These are phyloP conservation scores for Salvelinus sp. DNA, from an alignment of 2,113 vertebrate species.

Conservation along the genomic window DNA sequence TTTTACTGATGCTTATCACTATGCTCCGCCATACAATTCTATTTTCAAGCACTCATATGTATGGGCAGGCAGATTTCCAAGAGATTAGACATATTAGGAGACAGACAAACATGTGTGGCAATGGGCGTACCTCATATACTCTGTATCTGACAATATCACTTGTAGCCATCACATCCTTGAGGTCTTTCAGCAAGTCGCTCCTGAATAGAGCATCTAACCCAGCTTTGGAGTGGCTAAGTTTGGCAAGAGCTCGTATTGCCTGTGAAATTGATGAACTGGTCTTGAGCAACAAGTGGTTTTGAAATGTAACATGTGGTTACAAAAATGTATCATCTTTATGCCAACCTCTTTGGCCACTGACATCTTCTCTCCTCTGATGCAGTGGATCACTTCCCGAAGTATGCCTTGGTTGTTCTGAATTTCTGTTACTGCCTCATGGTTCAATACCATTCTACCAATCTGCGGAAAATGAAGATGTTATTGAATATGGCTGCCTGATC, in stretches of 20 bases:
- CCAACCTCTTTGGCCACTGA: slow-evolving; percentile 88
- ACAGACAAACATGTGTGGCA: not conserved
- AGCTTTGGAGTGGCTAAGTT: slow-evolving; percentile 77
- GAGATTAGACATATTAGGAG: not conserved
- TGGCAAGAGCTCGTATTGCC: slow-evolving; percentile 85
- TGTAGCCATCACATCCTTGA: slow-evolving; percentile 86
- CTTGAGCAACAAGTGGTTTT: not conserved
- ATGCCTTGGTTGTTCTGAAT: slow-evolving; percentile 81
- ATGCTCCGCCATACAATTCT: too few relatives aligned
- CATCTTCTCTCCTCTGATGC: slow-evolving; percentile 87
- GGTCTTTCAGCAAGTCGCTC: slow-evolving; percentile 78
- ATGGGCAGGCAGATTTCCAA: too few relatives aligned
- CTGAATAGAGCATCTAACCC: slow-evolving; percentile 87
- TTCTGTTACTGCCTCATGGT: slow-evolving; percentile 77
- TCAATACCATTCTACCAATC: slow-evolving; percentile 85
- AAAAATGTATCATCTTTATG: not conserved
- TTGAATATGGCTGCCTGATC: not conserved
- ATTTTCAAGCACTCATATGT: too few relatives aligned
- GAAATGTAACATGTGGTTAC: not conserved
- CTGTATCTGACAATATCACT: slow-evolving; percentile 88
- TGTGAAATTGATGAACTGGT: slow-evolving; percentile 44
- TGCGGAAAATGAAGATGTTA: slow-evolving; percentile 44
- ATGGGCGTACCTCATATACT: slow-evolving; percentile 85
- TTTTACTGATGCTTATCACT: too few relatives aligned
- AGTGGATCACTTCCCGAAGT: slow-evolving; percentile 79